phyloP scores from a whole-genome alignment of 2,113 vertebrate genomes.

The Seriola aureovittata region DNA sequence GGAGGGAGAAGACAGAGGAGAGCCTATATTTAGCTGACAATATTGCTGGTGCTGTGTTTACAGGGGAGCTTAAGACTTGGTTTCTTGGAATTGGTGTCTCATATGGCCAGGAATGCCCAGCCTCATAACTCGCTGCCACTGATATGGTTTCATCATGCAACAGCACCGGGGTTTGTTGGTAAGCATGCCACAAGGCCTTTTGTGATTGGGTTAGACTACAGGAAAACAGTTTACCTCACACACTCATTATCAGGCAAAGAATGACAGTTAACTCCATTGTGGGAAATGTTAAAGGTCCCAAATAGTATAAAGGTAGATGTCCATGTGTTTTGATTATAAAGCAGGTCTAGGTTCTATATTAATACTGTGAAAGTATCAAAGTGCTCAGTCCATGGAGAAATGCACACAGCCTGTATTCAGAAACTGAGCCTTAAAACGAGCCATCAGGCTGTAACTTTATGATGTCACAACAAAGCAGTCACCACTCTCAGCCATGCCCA shows the following conservation, averaged over 20 bases:
- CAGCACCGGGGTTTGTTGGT: slow-evolving; percentile 78
- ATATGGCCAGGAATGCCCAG: slow-evolving; percentile 92
- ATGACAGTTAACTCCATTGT: slow-evolving; percentile 7
- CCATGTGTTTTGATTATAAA: too few relatives aligned
- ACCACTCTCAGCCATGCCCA: too few relatives aligned
- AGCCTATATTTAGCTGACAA: slow-evolving; percentile 94
- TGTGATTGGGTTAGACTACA: slow-evolving; percentile 63
- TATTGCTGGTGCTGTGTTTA: slow-evolving; percentile 91
- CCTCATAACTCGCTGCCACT: slow-evolving; percentile 91
- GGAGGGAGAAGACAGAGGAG: slow-evolving; percentile 37
- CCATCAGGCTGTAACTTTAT: too few relatives aligned
- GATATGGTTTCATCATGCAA: slow-evolving; percentile 92
- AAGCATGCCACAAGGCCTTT: slow-evolving; percentile 80
- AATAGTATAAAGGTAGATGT: too few relatives aligned
- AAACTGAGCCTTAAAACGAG: too few relatives aligned
- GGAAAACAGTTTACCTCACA: slow-evolving; percentile 12
- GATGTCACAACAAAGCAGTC: too few relatives aligned
- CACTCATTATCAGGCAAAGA: slow-evolving; percentile 2
- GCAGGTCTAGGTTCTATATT: too few relatives aligned
- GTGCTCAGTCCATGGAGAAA: too few relatives aligned
- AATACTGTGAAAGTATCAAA: too few relatives aligned
- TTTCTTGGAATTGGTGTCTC: slow-evolving; percentile 90
- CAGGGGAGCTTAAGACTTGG: slow-evolving; percentile 84
- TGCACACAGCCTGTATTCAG: too few relatives aligned
- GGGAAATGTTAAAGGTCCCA: neutral